Percentiles rank a stretch among this genome's conserved stretches.
Conservation (phyloP, 2,113 vertebrate species). For the Gobiocypris rarus region DNA sequence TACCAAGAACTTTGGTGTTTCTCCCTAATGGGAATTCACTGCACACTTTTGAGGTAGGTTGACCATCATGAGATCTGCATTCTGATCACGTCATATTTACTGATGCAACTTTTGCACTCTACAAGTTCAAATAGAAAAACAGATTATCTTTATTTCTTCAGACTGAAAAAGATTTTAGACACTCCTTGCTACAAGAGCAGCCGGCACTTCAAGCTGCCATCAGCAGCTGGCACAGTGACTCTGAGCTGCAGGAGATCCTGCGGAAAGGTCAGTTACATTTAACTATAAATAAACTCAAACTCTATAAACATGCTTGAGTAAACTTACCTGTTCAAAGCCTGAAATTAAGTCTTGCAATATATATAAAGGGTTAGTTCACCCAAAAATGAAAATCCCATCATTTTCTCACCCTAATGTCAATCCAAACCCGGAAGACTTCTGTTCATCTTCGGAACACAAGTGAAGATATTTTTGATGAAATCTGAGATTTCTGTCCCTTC, state of each 20-base stretch:
- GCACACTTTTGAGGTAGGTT: constrained; percentile 90
- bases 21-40: constrained; percentile 86
- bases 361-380: not conserved
- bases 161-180: constrained; percentile 88
- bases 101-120: not conserved
- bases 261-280: constrained; percentile 85
- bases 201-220: constrained; percentile 85
- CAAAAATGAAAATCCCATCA: not conserved
- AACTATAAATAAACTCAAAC: not conserved
- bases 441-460: not conserved
- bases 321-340: constrained; percentile 25
- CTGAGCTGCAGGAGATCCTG: constrained; percentile 96
- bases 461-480: too few species aligned
- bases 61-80: not conserved
- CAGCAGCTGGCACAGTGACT: constrained; percentile 87
- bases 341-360: not conserved
- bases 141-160: constrained; percentile 65
- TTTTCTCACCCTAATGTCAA: not conserved
- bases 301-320: not conserved
- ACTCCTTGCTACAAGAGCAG: constrained; percentile 86
- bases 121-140: not conserved
- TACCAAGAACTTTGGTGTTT: constrained; percentile 87
- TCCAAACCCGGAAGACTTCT: not conserved
- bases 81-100: not conserved
- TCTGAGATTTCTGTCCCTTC: too few species aligned